Evolutionary conservation across 1,140 invertebrate species (phyloP).

Genomic region (Yoshiicerus persimilis): DNA sequence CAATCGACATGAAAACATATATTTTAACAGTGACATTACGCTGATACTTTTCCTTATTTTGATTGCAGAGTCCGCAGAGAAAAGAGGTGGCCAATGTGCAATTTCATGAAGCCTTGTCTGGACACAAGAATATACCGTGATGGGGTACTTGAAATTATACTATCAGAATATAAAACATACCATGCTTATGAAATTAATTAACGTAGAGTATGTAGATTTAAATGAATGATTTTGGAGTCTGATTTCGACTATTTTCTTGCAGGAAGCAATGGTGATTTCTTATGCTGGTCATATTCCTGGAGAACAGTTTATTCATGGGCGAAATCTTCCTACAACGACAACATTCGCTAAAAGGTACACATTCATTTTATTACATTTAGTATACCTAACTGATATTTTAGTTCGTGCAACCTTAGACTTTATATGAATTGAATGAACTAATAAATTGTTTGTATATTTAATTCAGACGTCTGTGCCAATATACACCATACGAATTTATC

Average conservation of each 20-base stretch:
- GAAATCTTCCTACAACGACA: slow-evolving; percentile 39
- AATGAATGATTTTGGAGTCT: not conserved
- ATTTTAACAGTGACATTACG: too few relatives aligned
- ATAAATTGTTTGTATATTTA: not conserved
- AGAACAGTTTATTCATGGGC: slow-evolving; percentile 33
- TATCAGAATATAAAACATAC: too few relatives aligned
- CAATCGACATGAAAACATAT: too few relatives aligned
- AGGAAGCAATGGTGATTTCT: slow-evolving; percentile 24
- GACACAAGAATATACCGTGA: slow-evolving; percentile 43
- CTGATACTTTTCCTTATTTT: not conserved
- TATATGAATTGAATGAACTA: too few relatives aligned
- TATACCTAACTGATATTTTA: not conserved
- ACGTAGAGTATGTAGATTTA: not conserved
- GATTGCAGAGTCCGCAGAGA: slow-evolving; percentile 15
- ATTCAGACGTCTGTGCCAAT: slow-evolving; percentile 19
- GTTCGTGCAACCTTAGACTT: too few relatives aligned
- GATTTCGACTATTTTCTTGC: not conserved
- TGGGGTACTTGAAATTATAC: too few relatives aligned
- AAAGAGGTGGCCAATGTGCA: slow-evolving; percentile 45
- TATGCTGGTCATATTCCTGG: slow-evolving; percentile 47
- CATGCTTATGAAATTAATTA: too few relatives aligned
- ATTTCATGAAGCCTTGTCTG: slow-evolving; percentile 47
- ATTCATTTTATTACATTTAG: not conserved
- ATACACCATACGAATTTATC: slow-evolving; percentile 43
- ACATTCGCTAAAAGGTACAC: slow-evolving; percentile 33